Evolutionary conservation across 2,797 vertebrate genomes (phyloP).

Genomic region (Luscinia luscinia): DNA sequence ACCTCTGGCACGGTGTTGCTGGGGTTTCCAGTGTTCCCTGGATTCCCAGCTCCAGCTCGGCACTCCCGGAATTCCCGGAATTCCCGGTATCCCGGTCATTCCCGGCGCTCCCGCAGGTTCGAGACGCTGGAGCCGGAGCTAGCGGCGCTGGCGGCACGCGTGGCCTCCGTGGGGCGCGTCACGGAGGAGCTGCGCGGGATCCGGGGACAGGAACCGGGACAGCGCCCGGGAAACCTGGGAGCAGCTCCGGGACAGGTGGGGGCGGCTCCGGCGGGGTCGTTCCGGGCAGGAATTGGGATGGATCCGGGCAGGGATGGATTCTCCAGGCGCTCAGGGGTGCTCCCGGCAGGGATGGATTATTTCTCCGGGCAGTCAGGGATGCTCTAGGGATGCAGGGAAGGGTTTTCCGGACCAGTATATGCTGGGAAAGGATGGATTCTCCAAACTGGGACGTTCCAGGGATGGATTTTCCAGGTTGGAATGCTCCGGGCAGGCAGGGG

Average conservation of each 20-base stretch:
- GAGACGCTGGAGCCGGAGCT: slow-evolving; percentile 96
- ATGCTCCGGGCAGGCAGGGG: neutral
- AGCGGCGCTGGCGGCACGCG: slow-evolving; percentile 86
- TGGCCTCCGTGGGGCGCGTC: slow-evolving; percentile 87
- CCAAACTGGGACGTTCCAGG: too few relatives aligned
- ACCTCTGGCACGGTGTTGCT: fast-evolving
- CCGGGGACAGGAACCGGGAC: slow-evolving; percentile 85
- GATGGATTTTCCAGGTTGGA: neutral
- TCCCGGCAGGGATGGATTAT: neutral
- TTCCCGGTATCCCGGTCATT: neutral
- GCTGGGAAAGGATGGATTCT: neutral
- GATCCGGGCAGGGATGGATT: neutral
- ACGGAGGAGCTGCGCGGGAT: slow-evolving; percentile 84
- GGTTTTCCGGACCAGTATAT: too few relatives aligned
- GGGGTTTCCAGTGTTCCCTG: neutral
- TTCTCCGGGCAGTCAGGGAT: neutral
- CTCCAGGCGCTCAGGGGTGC: fast-evolving
- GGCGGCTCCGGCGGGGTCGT: neutral
- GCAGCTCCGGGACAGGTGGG: slow-evolving; percentile 89
- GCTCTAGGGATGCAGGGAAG: too few relatives aligned
- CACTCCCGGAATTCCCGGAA: neutral
- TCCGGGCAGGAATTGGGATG: fast-evolving
- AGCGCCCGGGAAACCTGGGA: slow-evolving; percentile 87
- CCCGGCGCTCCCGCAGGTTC: slow-evolving; percentile 79
- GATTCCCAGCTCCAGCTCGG: neutral